Conservation (phyloP, 2,113 vertebrate species). For the Trichomycterus rosablanca region DNA sequence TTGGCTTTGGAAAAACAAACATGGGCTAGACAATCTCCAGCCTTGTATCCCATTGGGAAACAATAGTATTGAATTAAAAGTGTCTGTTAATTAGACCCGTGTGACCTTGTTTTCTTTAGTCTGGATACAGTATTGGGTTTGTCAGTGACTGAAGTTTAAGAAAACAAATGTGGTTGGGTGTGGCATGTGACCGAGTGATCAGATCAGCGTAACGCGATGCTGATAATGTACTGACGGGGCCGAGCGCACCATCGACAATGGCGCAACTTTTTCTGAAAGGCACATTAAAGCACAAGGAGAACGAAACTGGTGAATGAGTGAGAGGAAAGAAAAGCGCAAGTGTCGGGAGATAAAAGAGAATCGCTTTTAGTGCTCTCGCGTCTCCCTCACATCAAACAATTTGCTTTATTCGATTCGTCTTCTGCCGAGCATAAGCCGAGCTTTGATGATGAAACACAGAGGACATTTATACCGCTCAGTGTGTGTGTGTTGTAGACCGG, state of each 20-base stretch:
- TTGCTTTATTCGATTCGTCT: conserved; percentile 76
- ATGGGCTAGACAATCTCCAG: too few species aligned
- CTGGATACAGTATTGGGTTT: too few species aligned
- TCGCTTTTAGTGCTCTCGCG: conserved; percentile 68
- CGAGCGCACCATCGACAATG: conserved; percentile 67
- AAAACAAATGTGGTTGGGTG: neutral
- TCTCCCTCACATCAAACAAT: conserved; percentile 78
- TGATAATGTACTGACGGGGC: conserved; percentile 62
- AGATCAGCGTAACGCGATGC: conserved; percentile 36
- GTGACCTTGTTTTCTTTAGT: too few species aligned
- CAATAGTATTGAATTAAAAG: too few species aligned
- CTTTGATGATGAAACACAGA: conserved; percentile 79
- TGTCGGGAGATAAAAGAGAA: conserved; percentile 62
- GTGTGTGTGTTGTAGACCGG: conserved; percentile 13
- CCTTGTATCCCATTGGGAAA: too few species aligned
- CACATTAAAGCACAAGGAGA: conserved; percentile 35
- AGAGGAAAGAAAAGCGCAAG: conserved; percentile 13
- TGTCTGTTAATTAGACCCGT: too few species aligned
- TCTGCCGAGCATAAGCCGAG: conserved; percentile 60
- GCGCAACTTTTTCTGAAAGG: conserved; percentile 67
- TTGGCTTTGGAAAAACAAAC: too few species aligned
- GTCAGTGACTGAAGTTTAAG: too few species aligned
- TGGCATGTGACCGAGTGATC: neutral
- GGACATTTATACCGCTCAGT: conserved; percentile 64
- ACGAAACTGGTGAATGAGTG: conserved; percentile 48